phyloP scores from a whole-genome alignment of 2,113 vertebrate genomes.

The Puffinus mauretanicus region DNA sequence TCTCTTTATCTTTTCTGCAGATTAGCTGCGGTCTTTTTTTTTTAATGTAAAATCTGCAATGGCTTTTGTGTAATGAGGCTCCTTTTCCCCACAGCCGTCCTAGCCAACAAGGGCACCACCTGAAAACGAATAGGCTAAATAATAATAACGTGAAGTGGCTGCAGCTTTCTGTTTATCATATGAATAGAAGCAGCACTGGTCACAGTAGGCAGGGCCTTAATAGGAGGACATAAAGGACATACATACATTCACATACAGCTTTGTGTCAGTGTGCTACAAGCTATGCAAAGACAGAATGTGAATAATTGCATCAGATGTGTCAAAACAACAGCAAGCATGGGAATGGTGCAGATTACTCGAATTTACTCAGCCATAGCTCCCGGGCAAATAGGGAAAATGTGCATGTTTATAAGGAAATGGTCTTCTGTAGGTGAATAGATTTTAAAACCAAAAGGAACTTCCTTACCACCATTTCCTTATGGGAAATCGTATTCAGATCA shows the following conservation, averaged over 20 bases:
- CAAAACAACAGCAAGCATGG: conserved; percentile 1
- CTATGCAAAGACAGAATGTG: not conserved
- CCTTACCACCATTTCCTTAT: not conserved
- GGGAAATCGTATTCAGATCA: not conserved
- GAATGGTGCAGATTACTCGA: not conserved
- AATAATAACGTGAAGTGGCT: conserved; percentile 12
- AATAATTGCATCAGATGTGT: conserved; percentile 6
- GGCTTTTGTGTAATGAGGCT: not conserved
- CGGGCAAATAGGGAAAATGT: not conserved
- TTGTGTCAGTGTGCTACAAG: not conserved
- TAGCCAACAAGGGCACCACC: not conserved
- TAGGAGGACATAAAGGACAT: not conserved
- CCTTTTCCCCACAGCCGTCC: not conserved
- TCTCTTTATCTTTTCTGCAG: not conserved
- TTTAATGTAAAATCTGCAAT: not conserved
- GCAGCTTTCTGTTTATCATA: conserved; percentile 22
- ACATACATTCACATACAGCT: not conserved
- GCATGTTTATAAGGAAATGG: not conserved
- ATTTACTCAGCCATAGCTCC: not conserved
- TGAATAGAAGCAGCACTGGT: not conserved
- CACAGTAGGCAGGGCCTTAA: not conserved
- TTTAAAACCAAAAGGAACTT: not conserved
- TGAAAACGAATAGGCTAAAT: conserved; percentile 20
- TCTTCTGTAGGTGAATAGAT: not conserved
- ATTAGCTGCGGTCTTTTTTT: not conserved